Conservation (phyloP, 2,113 vertebrate species). For the Prionailurus bengalensis region DNA sequence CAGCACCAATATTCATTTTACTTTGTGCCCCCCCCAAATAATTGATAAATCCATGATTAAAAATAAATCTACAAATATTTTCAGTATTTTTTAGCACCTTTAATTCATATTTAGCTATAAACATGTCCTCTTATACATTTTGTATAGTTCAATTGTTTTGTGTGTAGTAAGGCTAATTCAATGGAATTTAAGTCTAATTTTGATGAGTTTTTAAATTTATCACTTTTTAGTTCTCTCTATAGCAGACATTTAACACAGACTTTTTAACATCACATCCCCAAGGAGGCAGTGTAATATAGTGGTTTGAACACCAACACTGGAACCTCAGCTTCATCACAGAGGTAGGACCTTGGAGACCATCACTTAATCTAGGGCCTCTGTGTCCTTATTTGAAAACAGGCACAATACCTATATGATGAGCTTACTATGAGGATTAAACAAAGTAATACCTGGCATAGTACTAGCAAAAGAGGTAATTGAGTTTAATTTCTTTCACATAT, state of each 20-base stretch:
- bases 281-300: not conserved
- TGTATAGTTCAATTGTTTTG: not conserved
- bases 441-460: not conserved
- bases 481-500: not conserved
- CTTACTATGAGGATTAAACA: not conserved
- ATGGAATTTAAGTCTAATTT: not conserved
- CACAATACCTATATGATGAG: not conserved
- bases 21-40: not conserved
- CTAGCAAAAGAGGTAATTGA: not conserved
- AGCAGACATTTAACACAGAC: not conserved
- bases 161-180: not conserved
- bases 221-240: not conserved
- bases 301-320: not conserved
- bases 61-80: slow-evolving; percentile 30
- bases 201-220: not conserved
- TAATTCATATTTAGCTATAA: slow-evolving; percentile 25
- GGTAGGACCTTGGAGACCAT: not conserved
- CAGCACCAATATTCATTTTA: not conserved
- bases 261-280: not conserved
- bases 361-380: slow-evolving; percentile 1
- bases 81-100: not conserved
- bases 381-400: slow-evolving; percentile 12
- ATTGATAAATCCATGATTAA: not conserved
- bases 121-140: not conserved
- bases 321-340: not conserved